Percentiles rank a stretch among this genome's conserved stretches.
Conservation (phyloP, 2,888 invertebrate species). For the Dromius quadrimaculatus region DNA sequence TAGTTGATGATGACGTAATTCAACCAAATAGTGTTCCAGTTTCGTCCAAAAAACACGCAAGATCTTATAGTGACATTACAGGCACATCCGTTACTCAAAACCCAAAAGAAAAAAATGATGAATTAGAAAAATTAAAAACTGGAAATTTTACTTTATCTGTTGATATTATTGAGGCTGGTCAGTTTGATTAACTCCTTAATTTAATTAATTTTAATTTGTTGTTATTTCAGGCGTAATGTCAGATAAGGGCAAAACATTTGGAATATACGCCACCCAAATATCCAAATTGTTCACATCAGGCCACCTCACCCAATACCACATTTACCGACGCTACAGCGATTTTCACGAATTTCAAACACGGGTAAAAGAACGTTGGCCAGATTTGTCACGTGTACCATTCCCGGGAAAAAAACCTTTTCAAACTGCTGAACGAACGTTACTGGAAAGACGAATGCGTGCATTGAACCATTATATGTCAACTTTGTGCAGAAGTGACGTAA, state of each 20-base stretch:
- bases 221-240: conserved; percentile 76
- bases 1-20: conserved; percentile 63
- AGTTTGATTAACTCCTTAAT: conserved; percentile 36
- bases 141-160: conserved; percentile 67
- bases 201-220: conserved; percentile 34
- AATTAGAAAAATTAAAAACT: conserved; percentile 57
- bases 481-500: conserved; percentile 73
- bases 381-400: conserved; percentile 81
- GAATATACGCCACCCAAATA: conserved; percentile 89
- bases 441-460: conserved; percentile 87
- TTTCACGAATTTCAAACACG: conserved; percentile 90
- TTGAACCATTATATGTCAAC: conserved; percentile 85
- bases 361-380: conserved; percentile 76
- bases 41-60: conserved; percentile 60
- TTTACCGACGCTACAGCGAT: conserved; percentile 93
- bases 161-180: conserved; percentile 77
- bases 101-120: conserved; percentile 18
- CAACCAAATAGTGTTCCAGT: neutral
- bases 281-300: conserved; percentile 76
- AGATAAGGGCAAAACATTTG: conserved; percentile 87
- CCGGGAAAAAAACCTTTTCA: conserved; percentile 96
- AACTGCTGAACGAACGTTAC: conserved; percentile 85
- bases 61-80: conserved; percentile 65
- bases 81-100: conserved; percentile 37
- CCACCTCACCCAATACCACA: conserved; percentile 86